Conservation (phyloP, 2,113 vertebrate genomes). For the Theristicus caerulescens region DNA sequence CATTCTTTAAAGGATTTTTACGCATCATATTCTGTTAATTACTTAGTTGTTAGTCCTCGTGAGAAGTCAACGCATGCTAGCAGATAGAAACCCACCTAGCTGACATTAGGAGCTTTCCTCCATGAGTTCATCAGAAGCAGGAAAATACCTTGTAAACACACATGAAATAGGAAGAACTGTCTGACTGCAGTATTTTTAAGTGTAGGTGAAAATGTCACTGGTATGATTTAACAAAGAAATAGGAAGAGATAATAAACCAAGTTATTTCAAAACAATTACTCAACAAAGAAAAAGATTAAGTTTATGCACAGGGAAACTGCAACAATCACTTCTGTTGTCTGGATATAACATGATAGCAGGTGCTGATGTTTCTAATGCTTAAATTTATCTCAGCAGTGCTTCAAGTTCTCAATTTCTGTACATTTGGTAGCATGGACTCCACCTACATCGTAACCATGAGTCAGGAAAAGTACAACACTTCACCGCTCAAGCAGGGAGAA, state of each 20-base stretch:
- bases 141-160: neutral
- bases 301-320: neutral
- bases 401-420: neutral
- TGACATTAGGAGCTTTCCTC: neutral
- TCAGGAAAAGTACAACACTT: conserved; percentile 5
- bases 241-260: neutral
- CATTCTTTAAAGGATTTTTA: neutral
- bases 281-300: neutral
- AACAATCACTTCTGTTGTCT: neutral
- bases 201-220: neutral
- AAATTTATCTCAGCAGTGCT: neutral
- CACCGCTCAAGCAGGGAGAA: neutral
- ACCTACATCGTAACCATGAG: neutral
- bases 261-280: neutral
- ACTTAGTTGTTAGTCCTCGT: neutral
- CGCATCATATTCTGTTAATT: neutral
- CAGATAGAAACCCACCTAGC: neutral
- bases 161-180: neutral
- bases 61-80: neutral
- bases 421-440: neutral
- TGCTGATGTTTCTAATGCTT: neutral
- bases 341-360: neutral
- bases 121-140: neutral
- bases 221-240: neutral
- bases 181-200: neutral